Conservation (phyloP, 2,113 vertebrate genomes). For the Calyptomena viridis region DNA sequence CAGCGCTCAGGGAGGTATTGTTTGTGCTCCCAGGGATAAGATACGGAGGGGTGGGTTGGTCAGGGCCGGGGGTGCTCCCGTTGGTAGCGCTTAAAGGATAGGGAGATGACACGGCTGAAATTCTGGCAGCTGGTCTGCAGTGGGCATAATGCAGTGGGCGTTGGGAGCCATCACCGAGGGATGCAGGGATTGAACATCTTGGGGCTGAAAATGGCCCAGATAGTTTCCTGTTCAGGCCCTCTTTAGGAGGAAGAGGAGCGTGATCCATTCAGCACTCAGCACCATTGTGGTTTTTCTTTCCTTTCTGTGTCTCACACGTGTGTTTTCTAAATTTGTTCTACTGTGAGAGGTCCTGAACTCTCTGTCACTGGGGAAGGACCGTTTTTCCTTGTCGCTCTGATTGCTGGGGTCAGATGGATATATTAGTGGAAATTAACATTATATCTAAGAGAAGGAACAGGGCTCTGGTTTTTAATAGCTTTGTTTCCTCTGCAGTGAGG, state of each 20-base stretch:
- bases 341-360: not conserved
- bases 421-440: accelerated
- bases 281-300: accelerated
- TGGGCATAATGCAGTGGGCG: not conserved
- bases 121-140: not conserved
- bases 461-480: not conserved
- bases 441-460: not conserved
- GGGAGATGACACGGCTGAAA: slow-evolving; percentile 32
- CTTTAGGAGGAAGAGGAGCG: accelerated
- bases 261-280: no score
- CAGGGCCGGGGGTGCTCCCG: not conserved
- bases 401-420: not conserved
- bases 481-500: not conserved
- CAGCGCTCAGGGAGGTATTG: not conserved
- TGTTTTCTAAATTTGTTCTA: not conserved
- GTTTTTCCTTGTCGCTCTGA: accelerated
- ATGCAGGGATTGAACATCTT: not conserved
- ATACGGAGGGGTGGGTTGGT: not conserved
- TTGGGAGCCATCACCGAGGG: not conserved
- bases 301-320: not conserved
- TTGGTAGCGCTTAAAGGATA: not conserved
- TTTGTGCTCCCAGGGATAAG: not conserved
- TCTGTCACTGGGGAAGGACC: not conserved
- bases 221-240: not conserved
- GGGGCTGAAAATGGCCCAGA: not conserved